Conservation (phyloP, 2,888 invertebrate genomes). For the Nebria salina region DNA sequence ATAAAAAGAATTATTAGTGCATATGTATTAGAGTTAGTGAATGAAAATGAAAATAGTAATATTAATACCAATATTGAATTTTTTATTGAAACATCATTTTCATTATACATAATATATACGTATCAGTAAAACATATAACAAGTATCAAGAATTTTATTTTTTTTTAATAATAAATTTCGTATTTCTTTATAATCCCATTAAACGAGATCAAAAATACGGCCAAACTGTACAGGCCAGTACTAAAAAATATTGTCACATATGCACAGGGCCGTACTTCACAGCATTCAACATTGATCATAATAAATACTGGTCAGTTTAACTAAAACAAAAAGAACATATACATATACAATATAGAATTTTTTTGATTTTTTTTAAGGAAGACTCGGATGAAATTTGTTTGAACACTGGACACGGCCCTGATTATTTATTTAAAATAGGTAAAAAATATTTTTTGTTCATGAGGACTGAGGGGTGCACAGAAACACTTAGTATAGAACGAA, state of each 20-base stretch:
- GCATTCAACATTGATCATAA: constrained; percentile 23
- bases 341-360: background rate
- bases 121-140: constrained; percentile 60
- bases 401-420: background rate
- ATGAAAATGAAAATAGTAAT: background rate
- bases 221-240: constrained; percentile 28
- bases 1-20: too few species aligned
- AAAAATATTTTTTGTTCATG: background rate
- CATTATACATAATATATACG: constrained; percentile 59
- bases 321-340: background rate
- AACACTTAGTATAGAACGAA: background rate
- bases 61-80: constrained; percentile 54
- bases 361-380: background rate
- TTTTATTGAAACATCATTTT: constrained; percentile 61
- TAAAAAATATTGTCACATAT: constrained; percentile 42
- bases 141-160: constrained; percentile 51
- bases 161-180: constrained; percentile 10
- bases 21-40: background rate
- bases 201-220: constrained; percentile 56
- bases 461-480: background rate
- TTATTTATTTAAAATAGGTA: background rate
- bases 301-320: constrained; percentile 4
- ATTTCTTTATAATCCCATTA: constrained; percentile 54
- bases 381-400: background rate
- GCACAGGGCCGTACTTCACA: constrained; percentile 22